phyloP scores from a whole-genome alignment of 2,113 vertebrate genomes.

The Salvator merianae region DNA sequence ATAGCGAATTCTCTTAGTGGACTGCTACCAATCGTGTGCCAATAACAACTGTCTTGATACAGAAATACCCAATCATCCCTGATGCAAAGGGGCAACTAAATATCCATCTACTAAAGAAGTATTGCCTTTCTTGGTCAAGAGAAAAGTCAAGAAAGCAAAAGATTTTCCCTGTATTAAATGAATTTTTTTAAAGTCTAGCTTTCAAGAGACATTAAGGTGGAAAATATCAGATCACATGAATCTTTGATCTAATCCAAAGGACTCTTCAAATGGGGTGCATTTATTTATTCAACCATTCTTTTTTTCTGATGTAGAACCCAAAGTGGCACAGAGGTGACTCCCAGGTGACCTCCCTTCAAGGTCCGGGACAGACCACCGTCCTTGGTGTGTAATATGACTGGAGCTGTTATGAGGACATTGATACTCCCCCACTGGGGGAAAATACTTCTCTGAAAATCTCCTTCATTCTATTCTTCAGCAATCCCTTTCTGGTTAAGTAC shows the following conservation, averaged over 20 bases:
- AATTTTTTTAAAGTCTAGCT: neutral
- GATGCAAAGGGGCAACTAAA: neutral
- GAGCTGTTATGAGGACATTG: no score
- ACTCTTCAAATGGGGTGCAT: neutral
- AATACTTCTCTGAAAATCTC: neutral
- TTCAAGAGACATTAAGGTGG: neutral
- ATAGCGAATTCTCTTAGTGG: neutral
- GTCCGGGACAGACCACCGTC: no score
- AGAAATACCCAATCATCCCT: neutral
- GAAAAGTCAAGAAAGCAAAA: neutral
- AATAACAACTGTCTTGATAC: neutral
- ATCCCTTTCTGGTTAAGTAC: neutral
- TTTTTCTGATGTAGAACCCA: no score
- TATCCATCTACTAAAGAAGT: neutral
- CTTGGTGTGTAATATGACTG: no score
- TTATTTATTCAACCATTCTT: no score
- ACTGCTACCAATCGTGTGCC: neutral
- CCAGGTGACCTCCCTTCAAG: no score
- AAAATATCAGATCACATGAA: neutral
- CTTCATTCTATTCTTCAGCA: neutral
- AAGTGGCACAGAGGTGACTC: no score
- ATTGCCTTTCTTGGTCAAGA: neutral
- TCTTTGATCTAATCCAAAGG: neutral
- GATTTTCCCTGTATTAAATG: neutral
- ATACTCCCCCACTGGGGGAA: neutral